A percentile compares a stretch with the other conserved stretches of the same genome.
These are phyloP conservation scores for Drosophila lini DNA, from an alignment of 1,140 invertebrate genomes.

Conservation along the genomic window DNA sequence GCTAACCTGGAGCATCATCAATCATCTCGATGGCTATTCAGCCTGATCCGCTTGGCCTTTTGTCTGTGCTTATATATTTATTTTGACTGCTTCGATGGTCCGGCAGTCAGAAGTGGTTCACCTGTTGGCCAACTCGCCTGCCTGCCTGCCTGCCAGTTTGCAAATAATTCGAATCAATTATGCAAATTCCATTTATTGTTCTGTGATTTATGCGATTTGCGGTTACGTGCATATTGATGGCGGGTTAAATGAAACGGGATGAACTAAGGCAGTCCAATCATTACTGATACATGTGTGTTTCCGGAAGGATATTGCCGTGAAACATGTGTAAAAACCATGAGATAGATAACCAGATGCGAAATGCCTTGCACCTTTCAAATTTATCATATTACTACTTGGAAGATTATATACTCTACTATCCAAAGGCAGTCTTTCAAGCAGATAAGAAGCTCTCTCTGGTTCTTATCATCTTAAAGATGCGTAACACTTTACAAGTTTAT, in stretches of 20 bases:
- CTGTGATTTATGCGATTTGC: slow-evolving; percentile 43
- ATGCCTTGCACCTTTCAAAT: background rate
- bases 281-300: slow-evolving; percentile 1
- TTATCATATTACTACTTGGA: background rate
- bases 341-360: background rate
- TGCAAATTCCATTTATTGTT: slow-evolving; percentile 56
- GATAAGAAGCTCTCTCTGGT: background rate
- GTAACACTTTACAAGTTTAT: too few species aligned
- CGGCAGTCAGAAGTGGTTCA: slow-evolving; percentile 26
- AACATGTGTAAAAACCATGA: background rate
- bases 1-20: slow-evolving; percentile 53
- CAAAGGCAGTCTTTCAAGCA: background rate
- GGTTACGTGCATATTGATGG: slow-evolving; percentile 34
- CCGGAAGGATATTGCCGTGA: slow-evolving; percentile 12
- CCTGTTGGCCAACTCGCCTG: slow-evolving; percentile 11
- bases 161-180: slow-evolving; percentile 63
- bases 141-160: slow-evolving; percentile 6
- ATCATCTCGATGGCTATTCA: slow-evolving; percentile 54
- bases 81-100: slow-evolving; percentile 19
- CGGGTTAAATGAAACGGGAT: slow-evolving; percentile 25
- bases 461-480: too few species aligned
- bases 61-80: slow-evolving; percentile 36
- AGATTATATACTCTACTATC: background rate
- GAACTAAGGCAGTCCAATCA: background rate
- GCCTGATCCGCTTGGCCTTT: slow-evolving; percentile 27